Conservation (phyloP, 23 tunicate genomes). For the Styela plicata region DNA sequence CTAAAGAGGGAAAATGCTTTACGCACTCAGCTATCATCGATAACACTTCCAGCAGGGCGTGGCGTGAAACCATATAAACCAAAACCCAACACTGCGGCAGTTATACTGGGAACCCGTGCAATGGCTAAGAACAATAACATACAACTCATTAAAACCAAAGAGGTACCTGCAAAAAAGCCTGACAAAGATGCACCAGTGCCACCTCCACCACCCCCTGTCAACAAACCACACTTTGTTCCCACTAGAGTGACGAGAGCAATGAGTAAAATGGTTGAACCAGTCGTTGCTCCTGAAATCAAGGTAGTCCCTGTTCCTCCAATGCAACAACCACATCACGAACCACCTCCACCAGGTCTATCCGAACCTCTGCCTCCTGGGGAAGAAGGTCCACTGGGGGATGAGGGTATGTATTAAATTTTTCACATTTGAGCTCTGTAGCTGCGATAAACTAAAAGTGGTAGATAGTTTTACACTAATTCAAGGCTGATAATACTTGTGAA, state of each 20-base stretch:
- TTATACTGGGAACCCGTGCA: slow-evolving; percentile 16
- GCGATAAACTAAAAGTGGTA: too few species aligned
- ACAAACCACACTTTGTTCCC: background rate
- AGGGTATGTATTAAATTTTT: too few species aligned
- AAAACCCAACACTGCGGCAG: slow-evolving; percentile 18
- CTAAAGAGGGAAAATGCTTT: slow-evolving; percentile 31
- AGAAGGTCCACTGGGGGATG: slow-evolving; percentile 3
- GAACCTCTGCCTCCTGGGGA: slow-evolving; percentile 36
- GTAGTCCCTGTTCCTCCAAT: background rate
- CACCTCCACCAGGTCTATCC: background rate
- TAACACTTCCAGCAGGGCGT: slow-evolving; percentile 23
- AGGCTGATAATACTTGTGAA: too few species aligned
- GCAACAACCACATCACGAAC: background rate
- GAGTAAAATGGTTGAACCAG: background rate
- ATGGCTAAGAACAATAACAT: background rate
- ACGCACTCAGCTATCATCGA: slow-evolving; percentile 23
- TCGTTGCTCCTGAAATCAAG: background rate
- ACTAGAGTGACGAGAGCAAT: background rate
- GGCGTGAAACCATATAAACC: background rate
- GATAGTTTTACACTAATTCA: too few species aligned
- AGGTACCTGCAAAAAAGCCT: background rate
- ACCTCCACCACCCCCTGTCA: background rate
- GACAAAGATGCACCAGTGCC: background rate
- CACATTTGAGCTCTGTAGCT: too few species aligned
- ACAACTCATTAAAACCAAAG: background rate